Base-by-base conservation (phyloP, 2,113 vertebrate species). In the Cygnus buccinator region DNA sequence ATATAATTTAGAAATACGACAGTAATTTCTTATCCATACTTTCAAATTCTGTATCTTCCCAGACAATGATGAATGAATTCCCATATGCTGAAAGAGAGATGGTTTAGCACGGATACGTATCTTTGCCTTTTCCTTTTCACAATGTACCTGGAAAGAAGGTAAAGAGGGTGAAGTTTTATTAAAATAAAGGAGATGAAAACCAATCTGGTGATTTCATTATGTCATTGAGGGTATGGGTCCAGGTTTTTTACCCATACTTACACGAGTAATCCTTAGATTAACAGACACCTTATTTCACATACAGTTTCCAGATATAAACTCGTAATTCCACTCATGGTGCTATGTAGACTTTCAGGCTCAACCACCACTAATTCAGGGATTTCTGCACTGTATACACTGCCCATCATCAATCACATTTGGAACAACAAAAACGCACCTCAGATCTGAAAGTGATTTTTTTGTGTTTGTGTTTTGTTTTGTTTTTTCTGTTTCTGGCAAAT, bases 21-120 rank as follows among this genome's bases (percentile, higher is more conserved):
- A 71, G 43, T 46, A 6, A 44, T 73, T 75, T 58, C 89, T 94
- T 82, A 58, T 52, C 81, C 97, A 97, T 97, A 98, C 98, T 97
- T 98, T 98, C 76, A 97, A 93, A 68, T 96, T 65, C 77, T 98
- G 98, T 87, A 97, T 90, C 96, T 94, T 97, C 68, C 96, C 97
- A 72, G 85, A 12, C 65, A 98, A 48, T 4, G 98, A 98, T 19
- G 98, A 98, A 52, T 98, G 50, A 80, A 68, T 63, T 70, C 98
- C 98, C 90, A 98, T 88, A 9, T 98, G 98, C 90, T 98, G 98
- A 79, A 98, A 98, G 41, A 98, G 97, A 72, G 98, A 98, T n/a
- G 98, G 98, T 33, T 96, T 98, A 88, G 98, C 98, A 73, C 70
- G 95, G 81, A 98, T 87, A n/a, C 97, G 95, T 39, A 97, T 48